Evolutionary conservation across 2,113 vertebrate genomes (phyloP).

Genomic region (Dipodomys ordii): DNA sequence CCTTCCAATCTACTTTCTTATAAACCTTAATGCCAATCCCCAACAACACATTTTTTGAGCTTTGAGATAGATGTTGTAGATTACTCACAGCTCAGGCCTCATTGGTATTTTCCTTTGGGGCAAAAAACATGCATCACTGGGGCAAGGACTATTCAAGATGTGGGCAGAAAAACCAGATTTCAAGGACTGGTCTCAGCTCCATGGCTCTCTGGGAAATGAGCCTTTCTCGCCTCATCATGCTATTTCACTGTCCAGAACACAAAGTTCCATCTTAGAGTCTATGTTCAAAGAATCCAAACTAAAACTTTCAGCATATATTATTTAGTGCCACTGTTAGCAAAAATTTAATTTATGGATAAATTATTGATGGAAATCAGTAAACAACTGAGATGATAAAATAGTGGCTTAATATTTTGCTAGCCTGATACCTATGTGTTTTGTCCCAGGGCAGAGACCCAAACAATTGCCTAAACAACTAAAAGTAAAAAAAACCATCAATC

Average conservation of each 20-base stretch:
- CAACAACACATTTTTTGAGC: not conserved
- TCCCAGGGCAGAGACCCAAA: not conserved
- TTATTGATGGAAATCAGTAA: not conserved
- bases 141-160: not conserved
- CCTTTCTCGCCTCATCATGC: not conserved
- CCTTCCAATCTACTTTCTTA: no score
- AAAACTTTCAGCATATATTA: constrained; percentile 13
- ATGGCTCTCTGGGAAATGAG: not conserved
- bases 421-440: not conserved
- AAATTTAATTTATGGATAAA: constrained; percentile 31
- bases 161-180: not conserved
- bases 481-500: not conserved
- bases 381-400: not conserved
- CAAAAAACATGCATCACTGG: not conserved
- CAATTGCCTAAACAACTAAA: not conserved
- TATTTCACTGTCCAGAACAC: not conserved
- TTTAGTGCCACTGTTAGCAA: constrained; percentile 37
- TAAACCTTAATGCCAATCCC: no score
- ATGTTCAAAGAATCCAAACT: constrained; percentile 18
- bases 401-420: not conserved
- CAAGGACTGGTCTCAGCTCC: not conserved
- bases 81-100: not conserved
- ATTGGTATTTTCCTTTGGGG: not conserved
- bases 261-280: not conserved
- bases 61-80: not conserved